Base-by-base conservation (phyloP, 2,888 invertebrate genomes). In the Craniophora ligustri region DNA sequence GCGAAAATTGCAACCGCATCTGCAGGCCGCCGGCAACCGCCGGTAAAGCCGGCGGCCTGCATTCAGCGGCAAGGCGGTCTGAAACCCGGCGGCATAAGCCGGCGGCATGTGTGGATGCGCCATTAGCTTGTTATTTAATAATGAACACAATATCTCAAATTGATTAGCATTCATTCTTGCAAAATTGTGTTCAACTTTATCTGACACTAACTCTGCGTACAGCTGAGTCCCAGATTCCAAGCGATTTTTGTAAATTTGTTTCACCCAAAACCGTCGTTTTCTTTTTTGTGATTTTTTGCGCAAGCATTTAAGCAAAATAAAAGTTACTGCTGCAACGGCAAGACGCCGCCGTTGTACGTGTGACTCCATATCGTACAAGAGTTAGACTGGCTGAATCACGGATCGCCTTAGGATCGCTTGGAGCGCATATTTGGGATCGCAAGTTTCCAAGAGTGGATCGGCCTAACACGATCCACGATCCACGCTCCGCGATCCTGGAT, bases 341-440 rank as follows among this genome's bases (percentile, higher is more conserved):
- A 67, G 42, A 38, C 62, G 60, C 55, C 62, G 62, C 42, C 60
- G 62, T 21, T 68, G 65, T 44, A 65, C 68, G 62, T 65, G 65
- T 68, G 62, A 59, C 65, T 59, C 62, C 65, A 68, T 68, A 30
- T 53, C 60, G 19, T 31, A 21, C 51, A 53, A 63, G 53, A 63
- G 50, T 64, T 56, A 16, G 51, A 66, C 57, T n/a, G n/a, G n/a
- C n/a, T 63, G 58, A 61, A 53, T 67, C 61, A 65, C 46, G 64
- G 57, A 61, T 53, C 61, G 56, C 47, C 49, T 58, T 34, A 32
- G 66, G 55, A 59, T 57, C 59, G 51, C 54, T 58, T 51, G 65
- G 59, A 62, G 51, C 67, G 53, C 26, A 41, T n/a, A 19, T 54
- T 56, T 38, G n/a, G 62, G 66, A 66, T 66, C 62, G 64, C 53